phyloP scores from a whole-genome alignment of 2,797 vertebrate species.

The Sphenodon punctatus region DNA sequence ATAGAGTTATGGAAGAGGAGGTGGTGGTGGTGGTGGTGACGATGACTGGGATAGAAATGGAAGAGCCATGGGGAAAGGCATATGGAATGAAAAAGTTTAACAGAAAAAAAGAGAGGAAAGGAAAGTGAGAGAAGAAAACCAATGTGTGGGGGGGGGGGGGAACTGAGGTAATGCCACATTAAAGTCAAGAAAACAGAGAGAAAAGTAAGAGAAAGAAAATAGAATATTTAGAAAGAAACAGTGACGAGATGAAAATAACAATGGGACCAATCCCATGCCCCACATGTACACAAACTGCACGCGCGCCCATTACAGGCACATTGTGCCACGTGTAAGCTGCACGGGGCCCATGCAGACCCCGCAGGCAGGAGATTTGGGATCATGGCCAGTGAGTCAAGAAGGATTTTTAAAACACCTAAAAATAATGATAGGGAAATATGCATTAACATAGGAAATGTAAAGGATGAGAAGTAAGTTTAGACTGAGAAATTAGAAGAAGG shows the following conservation, averaged over 20 bases:
- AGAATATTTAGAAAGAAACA: neutral
- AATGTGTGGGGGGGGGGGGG: neutral
- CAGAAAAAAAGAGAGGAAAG: neutral
- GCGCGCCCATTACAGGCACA: too few species aligned
- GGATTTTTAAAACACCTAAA: neutral
- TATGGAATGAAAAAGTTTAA: conserved; percentile 13
- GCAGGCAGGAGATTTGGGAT: too few species aligned
- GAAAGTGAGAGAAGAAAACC: neutral
- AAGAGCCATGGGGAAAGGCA: conserved; percentile 6
- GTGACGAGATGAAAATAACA: accelerated
- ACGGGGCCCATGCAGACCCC: too few species aligned
- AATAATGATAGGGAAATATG: neutral
- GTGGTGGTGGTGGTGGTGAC: too few species aligned
- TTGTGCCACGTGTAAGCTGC: too few species aligned
- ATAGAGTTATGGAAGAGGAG: neutral
- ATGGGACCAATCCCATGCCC: too few species aligned
- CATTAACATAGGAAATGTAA: neutral
- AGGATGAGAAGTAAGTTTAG: neutral
- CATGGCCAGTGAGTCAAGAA: too few species aligned
- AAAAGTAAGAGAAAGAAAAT: accelerated
- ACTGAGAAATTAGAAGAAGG: too few species aligned
- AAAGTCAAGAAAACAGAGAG: neutral
- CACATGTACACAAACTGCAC: too few species aligned
- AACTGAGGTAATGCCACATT: accelerated
- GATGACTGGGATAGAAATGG: neutral